Evolutionary conservation across 2,113 vertebrate genomes (phyloP).

Genomic region (Chionomys nivalis): DNA sequence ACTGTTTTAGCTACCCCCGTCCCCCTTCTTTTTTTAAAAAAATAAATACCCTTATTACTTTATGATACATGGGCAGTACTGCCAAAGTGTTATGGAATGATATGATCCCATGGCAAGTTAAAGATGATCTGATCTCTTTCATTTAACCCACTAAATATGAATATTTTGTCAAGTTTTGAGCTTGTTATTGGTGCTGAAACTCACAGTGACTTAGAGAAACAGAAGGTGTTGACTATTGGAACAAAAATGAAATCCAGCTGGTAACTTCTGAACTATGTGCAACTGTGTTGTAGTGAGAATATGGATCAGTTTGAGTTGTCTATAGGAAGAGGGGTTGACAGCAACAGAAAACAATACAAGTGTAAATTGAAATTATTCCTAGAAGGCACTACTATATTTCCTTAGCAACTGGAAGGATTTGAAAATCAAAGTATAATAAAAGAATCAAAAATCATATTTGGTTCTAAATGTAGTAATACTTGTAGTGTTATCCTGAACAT

Average conservation of each 20-base stretch:
- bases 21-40: slow-evolving; percentile 3
- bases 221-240: slow-evolving; percentile 83
- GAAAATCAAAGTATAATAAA: slow-evolving; percentile 71
- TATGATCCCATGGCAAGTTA: slow-evolving; percentile 20
- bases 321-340: neutral
- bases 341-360: slow-evolving; percentile 73
- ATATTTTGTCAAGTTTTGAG: slow-evolving; percentile 52
- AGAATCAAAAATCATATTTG: slow-evolving; percentile 63
- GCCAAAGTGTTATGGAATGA: slow-evolving; percentile 19
- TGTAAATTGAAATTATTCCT: slow-evolving; percentile 67
- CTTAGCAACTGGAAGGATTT: slow-evolving; percentile 71
- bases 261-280: slow-evolving; percentile 86
- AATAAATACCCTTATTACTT: neutral
- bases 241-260: slow-evolving; percentile 86
- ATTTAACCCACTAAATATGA: slow-evolving; percentile 62
- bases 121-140: slow-evolving; percentile 35
- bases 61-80: slow-evolving; percentile 14
- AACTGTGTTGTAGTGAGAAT: slow-evolving; percentile 82
- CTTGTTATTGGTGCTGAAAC: slow-evolving; percentile 76
- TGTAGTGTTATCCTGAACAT: neutral
- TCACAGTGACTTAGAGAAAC: slow-evolving; percentile 79
- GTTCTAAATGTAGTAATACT: slow-evolving; percentile 5
- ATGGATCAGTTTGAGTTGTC: slow-evolving; percentile 84
- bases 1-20: slow-evolving; percentile 4
- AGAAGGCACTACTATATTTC: slow-evolving; percentile 9